Conservation (phyloP, 2,888 invertebrate species). For the Tanypteryx hageni region DNA sequence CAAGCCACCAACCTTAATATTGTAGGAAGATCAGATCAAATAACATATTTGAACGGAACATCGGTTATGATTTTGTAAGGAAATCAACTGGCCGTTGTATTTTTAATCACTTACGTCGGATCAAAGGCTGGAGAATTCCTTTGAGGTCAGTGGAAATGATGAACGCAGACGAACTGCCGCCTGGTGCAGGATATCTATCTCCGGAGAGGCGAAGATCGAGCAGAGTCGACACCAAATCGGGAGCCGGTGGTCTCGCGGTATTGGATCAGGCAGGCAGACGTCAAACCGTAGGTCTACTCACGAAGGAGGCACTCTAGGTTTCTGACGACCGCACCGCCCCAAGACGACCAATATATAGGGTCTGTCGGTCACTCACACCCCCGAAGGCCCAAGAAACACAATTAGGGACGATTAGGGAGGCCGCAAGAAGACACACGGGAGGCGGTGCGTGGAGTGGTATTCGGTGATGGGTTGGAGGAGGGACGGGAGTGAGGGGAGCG, state of each 20-base stretch:
- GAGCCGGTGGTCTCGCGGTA: neutral
- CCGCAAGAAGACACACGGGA: neutral
- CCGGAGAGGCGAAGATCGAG: neutral
- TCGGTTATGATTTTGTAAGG: neutral
- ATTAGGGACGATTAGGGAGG: neutral
- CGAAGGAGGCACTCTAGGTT: conserved; percentile 52
- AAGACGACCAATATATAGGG: neutral
- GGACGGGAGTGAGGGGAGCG: neutral
- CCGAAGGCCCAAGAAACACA: neutral
- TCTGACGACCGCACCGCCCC: neutral
- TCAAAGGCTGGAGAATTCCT: neutral
- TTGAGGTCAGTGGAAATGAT: conserved; percentile 30
- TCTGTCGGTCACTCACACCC: neutral
- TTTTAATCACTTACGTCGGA: neutral
- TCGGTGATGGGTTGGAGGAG: neutral
- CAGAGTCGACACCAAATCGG: neutral
- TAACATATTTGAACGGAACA: too few relatives aligned
- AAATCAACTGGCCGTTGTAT: too few relatives aligned
- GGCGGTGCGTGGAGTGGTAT: neutral
- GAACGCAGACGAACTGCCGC: conserved; percentile 35
- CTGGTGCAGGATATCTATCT: neutral
- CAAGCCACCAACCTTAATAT: too few relatives aligned
- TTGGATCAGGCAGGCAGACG: conserved; percentile 45
- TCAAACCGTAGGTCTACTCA: conserved; percentile 59
- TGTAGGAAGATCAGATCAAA: too few relatives aligned